These are phyloP conservation scores for Ophiothrix spiculata DNA, from an alignment of 35 echinoderm and acorn worm genomes.

Conservation along the genomic window DNA sequence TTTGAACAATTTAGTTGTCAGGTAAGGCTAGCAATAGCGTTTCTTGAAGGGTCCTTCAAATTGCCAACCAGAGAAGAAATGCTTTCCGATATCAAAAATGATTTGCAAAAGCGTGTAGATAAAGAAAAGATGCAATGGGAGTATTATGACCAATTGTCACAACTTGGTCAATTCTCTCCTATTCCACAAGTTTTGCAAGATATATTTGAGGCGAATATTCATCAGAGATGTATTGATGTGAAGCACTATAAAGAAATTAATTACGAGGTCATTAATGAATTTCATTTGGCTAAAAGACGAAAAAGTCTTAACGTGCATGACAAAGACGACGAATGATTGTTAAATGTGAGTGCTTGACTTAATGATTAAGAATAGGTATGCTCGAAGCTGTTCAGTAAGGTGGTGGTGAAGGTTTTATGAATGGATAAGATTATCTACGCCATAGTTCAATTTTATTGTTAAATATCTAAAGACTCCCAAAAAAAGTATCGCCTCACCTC, in stretches of 20 bases:
- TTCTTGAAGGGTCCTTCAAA: conserved; percentile 57
- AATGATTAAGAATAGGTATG: no score
- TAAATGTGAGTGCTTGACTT: no score
- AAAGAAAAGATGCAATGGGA: conserved; percentile 76
- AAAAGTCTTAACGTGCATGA: no score
- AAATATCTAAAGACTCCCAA: no score
- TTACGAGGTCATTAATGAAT: conserved; percentile 44
- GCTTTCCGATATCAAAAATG: conserved; percentile 37
- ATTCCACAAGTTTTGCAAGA: conserved; percentile 29
- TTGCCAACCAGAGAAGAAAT: conserved; percentile 70
- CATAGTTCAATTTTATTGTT: no score
- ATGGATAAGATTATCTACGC: no score
- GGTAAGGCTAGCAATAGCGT: conserved; percentile 38
- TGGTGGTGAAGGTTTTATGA: no score
- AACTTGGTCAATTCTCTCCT: background rate
- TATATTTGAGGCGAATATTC: conserved; percentile 34
- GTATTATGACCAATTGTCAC: conserved; percentile 47
- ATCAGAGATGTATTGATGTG: conserved; percentile 11
- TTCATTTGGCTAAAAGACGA: no score
- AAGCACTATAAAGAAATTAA: conserved; percentile 67
- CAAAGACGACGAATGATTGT: no score
- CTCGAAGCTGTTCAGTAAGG: no score
- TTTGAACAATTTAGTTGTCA: conserved; percentile 64
- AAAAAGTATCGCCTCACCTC: no score
- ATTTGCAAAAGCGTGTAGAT: conserved; percentile 32